Base-by-base conservation (phyloP, 2,888 invertebrate species). In the Andrena praecox region DNA sequence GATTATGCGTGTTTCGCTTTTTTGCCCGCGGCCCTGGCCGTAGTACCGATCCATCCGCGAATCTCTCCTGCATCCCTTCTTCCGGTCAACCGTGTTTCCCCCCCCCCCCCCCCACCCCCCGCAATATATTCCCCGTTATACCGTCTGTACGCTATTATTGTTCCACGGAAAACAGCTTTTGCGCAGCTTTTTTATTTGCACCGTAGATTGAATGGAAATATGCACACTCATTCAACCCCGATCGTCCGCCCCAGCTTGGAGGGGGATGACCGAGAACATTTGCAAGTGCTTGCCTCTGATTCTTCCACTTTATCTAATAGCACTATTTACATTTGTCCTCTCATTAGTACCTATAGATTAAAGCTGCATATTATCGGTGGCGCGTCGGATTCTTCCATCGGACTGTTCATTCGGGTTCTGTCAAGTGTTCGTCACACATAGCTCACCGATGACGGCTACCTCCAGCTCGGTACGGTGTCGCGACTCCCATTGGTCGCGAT, bases 1-100 rank as follows among this genome's bases (percentile, higher is more conserved):
- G 89, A 90, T 89, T 80, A 87, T 85, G 87, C 89, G 93, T 92
- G 85, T 67, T 68, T 85, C 86, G 88, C 89, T 91, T 92, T 77
- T 88, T 89, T 92, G 89, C 87, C 88, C 86, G 89, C 12, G 90
- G 89, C 89, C 85, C 86, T 82, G 75, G 89, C 91, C 90, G 90
- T 90, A 85, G 80, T 87, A 66, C 76, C 85, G 63, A 82, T 83
- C 80, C 64, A 76, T 80, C 75, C 35, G 56, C 16, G 56, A 64
- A 16, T 42, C 74, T 62, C 35, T 75, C 70, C 66, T 27, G 54
- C 27, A n/a, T 67, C 54, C 69, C 64, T 59, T 24, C 62, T 80
- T 78, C 70, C 80, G 70, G 33, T 60, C 64, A 67, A 67, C 71
- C 80, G 10, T 20, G 60, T 31, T 27, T 33, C 68, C 80, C 27